Conservation (phyloP, 1,140 invertebrate genomes). For the Bombus sylvicola region DNA sequence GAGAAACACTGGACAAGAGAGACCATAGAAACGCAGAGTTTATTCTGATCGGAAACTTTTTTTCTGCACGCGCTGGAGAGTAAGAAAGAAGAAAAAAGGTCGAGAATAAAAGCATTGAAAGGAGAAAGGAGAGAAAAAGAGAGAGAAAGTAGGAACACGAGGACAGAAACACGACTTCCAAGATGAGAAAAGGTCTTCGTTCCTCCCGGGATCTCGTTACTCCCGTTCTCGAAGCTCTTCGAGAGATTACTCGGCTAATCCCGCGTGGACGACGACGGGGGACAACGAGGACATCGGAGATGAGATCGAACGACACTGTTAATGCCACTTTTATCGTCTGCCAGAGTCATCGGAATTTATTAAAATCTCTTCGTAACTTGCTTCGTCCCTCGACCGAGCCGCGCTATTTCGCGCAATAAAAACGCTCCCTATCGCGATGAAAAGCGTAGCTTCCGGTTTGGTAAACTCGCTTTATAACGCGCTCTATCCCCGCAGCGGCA, state of each 20-base stretch:
- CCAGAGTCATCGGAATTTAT: constrained; percentile 59
- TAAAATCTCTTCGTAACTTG: constrained; percentile 44
- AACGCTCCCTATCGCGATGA: too few species aligned
- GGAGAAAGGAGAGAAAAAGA: too few species aligned
- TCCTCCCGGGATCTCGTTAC: constrained; percentile 66
- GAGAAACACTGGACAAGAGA: neutral
- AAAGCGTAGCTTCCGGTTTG: neutral
- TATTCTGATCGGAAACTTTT: constrained; percentile 4
- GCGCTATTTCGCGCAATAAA: too few species aligned
- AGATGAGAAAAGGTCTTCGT: constrained; percentile 69
- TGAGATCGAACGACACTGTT: constrained; percentile 68
- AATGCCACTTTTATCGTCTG: constrained; percentile 65
- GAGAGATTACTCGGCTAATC: constrained; percentile 70
- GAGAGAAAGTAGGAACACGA: neutral
- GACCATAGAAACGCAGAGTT: neutral
- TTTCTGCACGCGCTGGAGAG: neutral
- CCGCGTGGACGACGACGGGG: constrained; percentile 55
- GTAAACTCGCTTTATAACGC: neutral
- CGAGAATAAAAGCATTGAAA: too few species aligned
- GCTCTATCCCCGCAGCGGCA: neutral
- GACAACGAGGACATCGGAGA: constrained; percentile 51
- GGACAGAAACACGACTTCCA: constrained; percentile 43
- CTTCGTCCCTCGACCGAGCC: neutral
- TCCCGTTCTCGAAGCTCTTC: constrained; percentile 60
- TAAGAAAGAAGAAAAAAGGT: neutral